Evolutionary conservation across 2,113 vertebrate genomes (phyloP).

Genomic region (Plecturocebus donacophilus): DNA sequence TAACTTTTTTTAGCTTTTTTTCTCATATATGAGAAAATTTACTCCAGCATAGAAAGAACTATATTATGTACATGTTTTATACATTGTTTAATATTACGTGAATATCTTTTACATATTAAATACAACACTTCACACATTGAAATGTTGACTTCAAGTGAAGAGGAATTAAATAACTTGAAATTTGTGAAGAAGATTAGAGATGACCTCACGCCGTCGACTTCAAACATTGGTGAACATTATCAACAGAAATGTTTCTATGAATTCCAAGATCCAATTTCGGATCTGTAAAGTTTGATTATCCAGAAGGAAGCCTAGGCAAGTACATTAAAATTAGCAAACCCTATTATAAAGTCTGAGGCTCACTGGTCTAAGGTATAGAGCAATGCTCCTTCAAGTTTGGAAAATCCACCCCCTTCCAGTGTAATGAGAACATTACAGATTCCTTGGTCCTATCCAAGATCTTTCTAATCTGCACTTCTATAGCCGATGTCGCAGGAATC

Average conservation of each 20-base stretch:
- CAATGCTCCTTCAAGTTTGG: not conserved
- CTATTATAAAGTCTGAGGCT: not conserved
- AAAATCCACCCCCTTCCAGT: not conserved
- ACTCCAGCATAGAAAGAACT: not conserved
- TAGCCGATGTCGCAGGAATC: not conserved
- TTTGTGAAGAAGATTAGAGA: not conserved
- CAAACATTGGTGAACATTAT: not conserved
- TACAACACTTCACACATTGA: not conserved
- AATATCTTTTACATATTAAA: not conserved
- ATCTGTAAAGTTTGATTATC: not conserved
- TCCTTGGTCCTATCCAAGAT: not conserved
- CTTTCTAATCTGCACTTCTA: not conserved
- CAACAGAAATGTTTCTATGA: not conserved
- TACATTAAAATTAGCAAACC: not conserved
- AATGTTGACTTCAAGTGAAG: not conserved
- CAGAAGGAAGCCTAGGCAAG: not conserved
- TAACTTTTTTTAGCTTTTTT: not conserved
- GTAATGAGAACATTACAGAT: not conserved
- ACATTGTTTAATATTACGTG: not conserved
- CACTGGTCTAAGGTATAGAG: not conserved
- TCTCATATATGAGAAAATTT: not conserved
- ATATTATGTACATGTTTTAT: not conserved
- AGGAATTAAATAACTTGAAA: conserved; percentile 31
- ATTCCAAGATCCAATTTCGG: not conserved
- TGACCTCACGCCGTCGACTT: not conserved